Evolutionary conservation across 2,113 vertebrate species (phyloP).

Genomic region (Lichenostomus cassidix): DNA sequence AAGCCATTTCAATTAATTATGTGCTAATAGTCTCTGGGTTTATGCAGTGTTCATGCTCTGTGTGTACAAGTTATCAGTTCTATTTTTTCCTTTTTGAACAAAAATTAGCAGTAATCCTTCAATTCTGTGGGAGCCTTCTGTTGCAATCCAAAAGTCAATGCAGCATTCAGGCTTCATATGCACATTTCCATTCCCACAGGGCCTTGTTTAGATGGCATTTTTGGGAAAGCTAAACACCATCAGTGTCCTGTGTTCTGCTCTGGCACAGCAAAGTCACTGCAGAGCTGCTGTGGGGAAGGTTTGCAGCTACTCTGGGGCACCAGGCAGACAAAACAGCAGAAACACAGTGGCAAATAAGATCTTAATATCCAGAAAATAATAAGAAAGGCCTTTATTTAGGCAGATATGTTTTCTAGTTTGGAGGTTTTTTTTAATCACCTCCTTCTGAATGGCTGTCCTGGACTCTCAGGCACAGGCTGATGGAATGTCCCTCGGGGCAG

Average conservation of each 20-base stretch:
- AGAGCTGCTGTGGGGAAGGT: not conserved
- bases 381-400: not conserved
- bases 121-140: slow-evolving; percentile 4
- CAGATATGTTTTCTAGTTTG: accelerated
- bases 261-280: not conserved
- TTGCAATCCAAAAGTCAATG: slow-evolving; percentile 25
- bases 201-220: not conserved
- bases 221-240: not conserved
- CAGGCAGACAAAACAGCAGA: not conserved
- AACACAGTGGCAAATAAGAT: not conserved
- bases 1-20: slow-evolving; percentile 61
- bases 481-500: not conserved
- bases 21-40: slow-evolving; percentile 35
- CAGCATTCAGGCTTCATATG: slow-evolving; percentile 5
- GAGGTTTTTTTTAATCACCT: accelerated
- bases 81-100: not conserved
- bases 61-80: not conserved
- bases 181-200: not conserved
- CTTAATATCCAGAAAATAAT: not conserved
- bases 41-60: not conserved
- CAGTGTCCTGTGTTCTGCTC: not conserved
- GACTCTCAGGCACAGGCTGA: not conserved
- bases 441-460: not conserved
- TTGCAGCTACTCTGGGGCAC: not conserved
- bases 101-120: slow-evolving; percentile 37